Percentiles rank a stretch among this genome's conserved stretches.
Conservation (phyloP, 2,888 invertebrate genomes). For the Zaprionus lineosus region DNA sequence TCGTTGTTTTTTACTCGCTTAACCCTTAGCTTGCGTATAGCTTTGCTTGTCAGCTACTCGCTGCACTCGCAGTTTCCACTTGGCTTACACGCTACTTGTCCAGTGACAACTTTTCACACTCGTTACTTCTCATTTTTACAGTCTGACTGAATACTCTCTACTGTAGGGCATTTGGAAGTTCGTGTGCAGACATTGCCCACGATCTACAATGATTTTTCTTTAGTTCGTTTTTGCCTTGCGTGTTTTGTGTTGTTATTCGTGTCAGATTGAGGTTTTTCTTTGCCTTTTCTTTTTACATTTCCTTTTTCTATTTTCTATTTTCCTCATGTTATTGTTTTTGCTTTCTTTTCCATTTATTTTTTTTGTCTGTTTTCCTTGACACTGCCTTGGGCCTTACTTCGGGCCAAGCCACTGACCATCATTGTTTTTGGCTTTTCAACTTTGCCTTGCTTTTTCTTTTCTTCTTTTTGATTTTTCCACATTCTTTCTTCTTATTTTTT, state of each 20-base stretch:
- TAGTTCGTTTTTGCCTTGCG: constrained; percentile 18
- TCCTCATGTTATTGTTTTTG: background rate
- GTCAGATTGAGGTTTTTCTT: constrained; percentile 45
- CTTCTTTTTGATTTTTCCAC: background rate
- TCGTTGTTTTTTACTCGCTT: too few species aligned
- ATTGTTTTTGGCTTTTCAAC: constrained; percentile 75
- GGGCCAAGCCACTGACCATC: constrained; percentile 54
- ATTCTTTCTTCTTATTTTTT: constrained; percentile 1
- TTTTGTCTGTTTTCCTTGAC: constrained; percentile 49
- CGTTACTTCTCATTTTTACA: too few species aligned
- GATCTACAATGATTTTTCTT: background rate
- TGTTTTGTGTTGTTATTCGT: constrained; percentile 41
- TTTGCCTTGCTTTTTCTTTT: constrained; percentile 32
- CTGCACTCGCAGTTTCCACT: too few species aligned
- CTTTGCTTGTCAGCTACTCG: too few species aligned
- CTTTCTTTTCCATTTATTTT: constrained; percentile 1
- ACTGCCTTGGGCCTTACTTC: constrained; percentile 45
- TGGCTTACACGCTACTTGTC: too few species aligned
- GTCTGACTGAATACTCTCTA: too few species aligned
- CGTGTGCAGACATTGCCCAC: too few species aligned
- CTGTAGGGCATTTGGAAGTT: constrained; percentile 16
- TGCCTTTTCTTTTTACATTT: constrained; percentile 19
- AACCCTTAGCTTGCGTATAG: too few species aligned
- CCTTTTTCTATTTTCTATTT: background rate
- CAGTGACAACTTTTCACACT: too few species aligned